Evolutionary conservation across 1,140 invertebrate species (phyloP), one percentile per base, ranked within the genome.

Genomic region (Pseudachorutes palmiensis): DNA sequence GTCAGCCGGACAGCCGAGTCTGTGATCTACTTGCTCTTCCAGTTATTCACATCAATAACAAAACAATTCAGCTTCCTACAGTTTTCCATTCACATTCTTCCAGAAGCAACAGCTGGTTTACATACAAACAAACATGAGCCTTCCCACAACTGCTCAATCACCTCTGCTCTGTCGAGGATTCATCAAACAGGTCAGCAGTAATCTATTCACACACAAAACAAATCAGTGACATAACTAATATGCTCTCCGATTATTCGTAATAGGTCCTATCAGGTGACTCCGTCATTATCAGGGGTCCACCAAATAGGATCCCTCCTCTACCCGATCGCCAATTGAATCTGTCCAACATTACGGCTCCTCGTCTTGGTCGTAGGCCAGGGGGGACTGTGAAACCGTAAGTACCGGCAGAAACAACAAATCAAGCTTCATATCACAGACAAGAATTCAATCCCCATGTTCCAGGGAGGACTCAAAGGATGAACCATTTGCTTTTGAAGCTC

Each of bases 241-340:
- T 64, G 22, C 16, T n/a, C 30, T 33, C 22, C 19, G 2, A 51
- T 2, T 22, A 29, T 31, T 26, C 79, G 62, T n/a, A n/a, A n/a
- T 74, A 95, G 91, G 86, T 94, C 62, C 80, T 92, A 24, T 95
- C 92, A 64, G 93, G 92, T 55, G 93, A 96, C 81, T 87, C 90
- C 62, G 82, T 97, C 45, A 86, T 94, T 48, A 88, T 97, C 70
- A 83, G 92, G 74, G 91, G 86, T 55, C 81, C 84, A 68, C 87
- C 88, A 1, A 86, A 87, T 75, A 80, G 80, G 57, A 91, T 91
- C 9, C 92, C 92, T 30, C 94, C 96, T 66, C 88, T 88, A 62
- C 51, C 51, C 5, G 95, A 98, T 79, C 89, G 89, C 78, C 88
- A 90, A 70, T 84, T 98, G 32, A 89, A 86, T 74, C 85, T 99